These are phyloP conservation scores for Lepeophtheirus nordmannii DNA, from an alignment of 2,888 invertebrate genomes.

Conservation along the genomic window DNA sequence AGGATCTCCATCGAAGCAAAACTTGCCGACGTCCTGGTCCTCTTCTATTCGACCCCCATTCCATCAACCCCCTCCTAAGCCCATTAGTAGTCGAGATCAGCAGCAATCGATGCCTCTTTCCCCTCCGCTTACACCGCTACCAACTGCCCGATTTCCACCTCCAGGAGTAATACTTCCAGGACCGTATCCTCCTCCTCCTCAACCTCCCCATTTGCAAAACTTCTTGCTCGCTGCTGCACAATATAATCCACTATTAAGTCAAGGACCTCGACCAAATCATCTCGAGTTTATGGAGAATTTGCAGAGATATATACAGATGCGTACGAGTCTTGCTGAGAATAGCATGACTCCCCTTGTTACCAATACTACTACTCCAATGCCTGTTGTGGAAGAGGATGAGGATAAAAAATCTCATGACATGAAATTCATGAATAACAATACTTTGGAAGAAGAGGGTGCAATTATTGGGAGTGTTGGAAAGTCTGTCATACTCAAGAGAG, in stretches of 20 bases:
- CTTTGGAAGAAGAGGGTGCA: background rate
- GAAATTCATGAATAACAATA: background rate
- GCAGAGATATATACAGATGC: background rate
- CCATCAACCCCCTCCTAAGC: constrained; percentile 3
- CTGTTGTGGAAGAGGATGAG: background rate
- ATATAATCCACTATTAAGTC: background rate
- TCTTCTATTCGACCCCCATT: background rate
- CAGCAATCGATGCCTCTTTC: background rate
- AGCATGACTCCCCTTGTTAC: background rate
- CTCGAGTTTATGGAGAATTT: constrained; percentile 13
- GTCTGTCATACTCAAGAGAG: constrained; percentile 20
- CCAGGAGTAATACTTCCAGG: constrained; percentile 1
- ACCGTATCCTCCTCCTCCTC: constrained; percentile 9
- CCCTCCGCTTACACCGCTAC: constrained; percentile 21
- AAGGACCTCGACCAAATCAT: background rate
- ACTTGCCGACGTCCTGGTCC: background rate
- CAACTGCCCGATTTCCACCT: constrained; percentile 14
- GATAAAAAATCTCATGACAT: background rate
- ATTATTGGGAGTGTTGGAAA: background rate
- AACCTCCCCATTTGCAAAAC: background rate
- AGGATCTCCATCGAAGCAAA: background rate
- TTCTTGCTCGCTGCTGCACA: constrained; percentile 17
- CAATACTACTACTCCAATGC: background rate
- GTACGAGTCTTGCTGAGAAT: background rate
- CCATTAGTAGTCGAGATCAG: background rate